Conservation (phyloP, 2,888 invertebrate genomes). For the Synergus laeviventris region DNA sequence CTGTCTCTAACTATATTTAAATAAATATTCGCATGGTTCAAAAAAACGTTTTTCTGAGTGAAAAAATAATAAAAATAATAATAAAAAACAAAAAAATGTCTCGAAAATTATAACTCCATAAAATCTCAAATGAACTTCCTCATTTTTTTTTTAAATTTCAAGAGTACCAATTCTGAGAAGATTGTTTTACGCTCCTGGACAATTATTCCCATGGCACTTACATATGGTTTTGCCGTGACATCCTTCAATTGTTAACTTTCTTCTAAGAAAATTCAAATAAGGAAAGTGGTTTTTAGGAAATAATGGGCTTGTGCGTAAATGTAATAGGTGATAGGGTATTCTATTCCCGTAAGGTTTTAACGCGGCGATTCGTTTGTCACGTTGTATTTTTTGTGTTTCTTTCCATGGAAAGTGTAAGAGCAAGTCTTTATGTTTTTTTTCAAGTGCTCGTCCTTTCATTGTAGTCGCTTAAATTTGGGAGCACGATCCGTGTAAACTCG, state of each 20-base stretch:
- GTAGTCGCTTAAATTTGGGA: slow-evolving; percentile 52
- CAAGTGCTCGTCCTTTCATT: slow-evolving; percentile 45
- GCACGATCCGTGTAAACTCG: slow-evolving; percentile 53
- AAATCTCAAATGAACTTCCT: too few species aligned
- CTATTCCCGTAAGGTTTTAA: slow-evolving; percentile 37
- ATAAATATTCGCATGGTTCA: too few species aligned
- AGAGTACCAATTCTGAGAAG: too few species aligned
- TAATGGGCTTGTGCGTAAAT: neutral
- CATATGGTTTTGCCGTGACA: neutral
- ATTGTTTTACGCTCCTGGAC: neutral
- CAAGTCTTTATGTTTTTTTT: slow-evolving; percentile 26
- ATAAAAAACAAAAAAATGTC: too few species aligned
- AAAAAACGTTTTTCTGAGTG: too few species aligned
- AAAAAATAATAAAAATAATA: too few species aligned
- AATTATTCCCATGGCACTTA: neutral
- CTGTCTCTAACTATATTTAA: too few species aligned
- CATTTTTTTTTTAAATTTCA: too few species aligned
- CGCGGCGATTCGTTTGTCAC: slow-evolving; percentile 13
- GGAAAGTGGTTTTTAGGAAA: neutral
- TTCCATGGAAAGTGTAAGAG: slow-evolving; percentile 30
- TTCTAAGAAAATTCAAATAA: slow-evolving; percentile 6
- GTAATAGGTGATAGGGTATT: slow-evolving; percentile 26
- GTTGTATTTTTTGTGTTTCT: slow-evolving; percentile 41
- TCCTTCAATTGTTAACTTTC: neutral
- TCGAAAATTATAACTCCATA: too few species aligned